Evolutionary conservation across 2,113 vertebrate genomes (phyloP), one percentile per base, ranked within the genome.

Genomic region (Cyanoderma ruficeps): DNA sequence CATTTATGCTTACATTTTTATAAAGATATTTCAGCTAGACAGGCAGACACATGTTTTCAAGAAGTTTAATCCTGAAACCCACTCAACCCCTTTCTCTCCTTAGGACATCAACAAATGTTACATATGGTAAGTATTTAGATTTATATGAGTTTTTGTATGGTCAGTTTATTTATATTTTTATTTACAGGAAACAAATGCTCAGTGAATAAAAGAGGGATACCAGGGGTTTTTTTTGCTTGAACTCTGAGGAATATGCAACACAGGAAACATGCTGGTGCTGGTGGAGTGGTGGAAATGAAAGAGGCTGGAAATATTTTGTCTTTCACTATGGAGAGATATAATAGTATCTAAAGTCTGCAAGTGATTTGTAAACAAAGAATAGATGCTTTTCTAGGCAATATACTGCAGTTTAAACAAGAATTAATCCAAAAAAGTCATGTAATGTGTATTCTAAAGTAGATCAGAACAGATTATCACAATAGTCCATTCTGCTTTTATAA

Each of bases 381-480:
- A 50, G 41, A 92, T 83, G 46, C 39, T 94, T 88, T 88, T 67
- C 79, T 67, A 88, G 85, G 90, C 86, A 93, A 95, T 83, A 93
- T 92, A 96, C 47, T 83, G 46, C 42, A 83, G 55, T 63, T 92
- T 86, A 93, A 86, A 94, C 67, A 88, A 77, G 92, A 95, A 88
- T 74, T 94, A 96, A 95, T 96, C 80, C 88, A 63, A 90, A 82
- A 88, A 90, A 83, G 39, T 70, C 30, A 96, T 93, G 92, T 96
- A 90, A 95, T 81, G 75, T 90, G 71, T 57, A 92, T 89, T 90
- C 60, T 92, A 93, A 86, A 94, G 96, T 35, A 95, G 95, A 97
- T 96, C 80, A 95, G 64, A 91, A 90, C 27, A 95, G 95, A 96
- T 97, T 94, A 96, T 84, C 91, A 68, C 56, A 92, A 89, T 63